Percentiles rank a stretch among this genome's conserved stretches.
phyloP scores from a whole-genome alignment of 2,797 vertebrate species.

The Artibeus lituratus region DNA sequence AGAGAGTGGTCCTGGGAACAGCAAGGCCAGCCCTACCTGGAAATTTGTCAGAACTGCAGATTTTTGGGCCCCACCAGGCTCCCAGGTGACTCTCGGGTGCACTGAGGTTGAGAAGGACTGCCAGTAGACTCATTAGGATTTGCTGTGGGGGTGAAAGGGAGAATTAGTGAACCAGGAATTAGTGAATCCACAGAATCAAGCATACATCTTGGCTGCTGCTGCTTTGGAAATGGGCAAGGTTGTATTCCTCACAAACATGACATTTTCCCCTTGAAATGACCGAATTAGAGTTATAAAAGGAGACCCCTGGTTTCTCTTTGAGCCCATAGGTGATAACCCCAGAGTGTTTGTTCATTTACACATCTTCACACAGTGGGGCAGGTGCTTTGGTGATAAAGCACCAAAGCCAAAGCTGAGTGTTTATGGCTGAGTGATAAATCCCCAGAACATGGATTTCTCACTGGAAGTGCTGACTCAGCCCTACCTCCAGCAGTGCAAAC shows the following conservation, averaged over 20 bases:
- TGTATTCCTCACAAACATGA: background rate
- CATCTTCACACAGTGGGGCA: background rate
- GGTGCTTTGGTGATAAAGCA: conserved; percentile 39
- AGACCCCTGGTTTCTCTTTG: background rate
- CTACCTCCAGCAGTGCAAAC: background rate
- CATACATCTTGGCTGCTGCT: background rate
- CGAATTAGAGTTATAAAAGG: background rate
- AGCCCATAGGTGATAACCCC: background rate
- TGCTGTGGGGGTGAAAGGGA: background rate
- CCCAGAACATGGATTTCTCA: background rate
- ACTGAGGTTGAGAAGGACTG: background rate
- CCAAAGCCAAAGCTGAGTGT: conserved; percentile 48
- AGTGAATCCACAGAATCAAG: background rate
- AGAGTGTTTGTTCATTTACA: background rate
- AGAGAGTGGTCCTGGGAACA: background rate
- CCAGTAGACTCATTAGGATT: background rate
- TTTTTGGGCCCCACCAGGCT: background rate
- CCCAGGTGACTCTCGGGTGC: background rate
- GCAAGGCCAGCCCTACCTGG: too few species aligned
- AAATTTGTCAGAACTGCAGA: background rate
- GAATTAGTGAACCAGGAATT: background rate
- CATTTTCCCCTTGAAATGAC: background rate
- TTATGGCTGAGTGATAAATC: conserved; percentile 22
- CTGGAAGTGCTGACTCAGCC: conserved; percentile 59
- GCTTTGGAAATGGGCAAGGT: background rate